A percentile compares a stretch with the other conserved stretches of the same genome.
Conservation (phyloP, 2,113 vertebrate genomes). For the Danio rerio region DNA sequence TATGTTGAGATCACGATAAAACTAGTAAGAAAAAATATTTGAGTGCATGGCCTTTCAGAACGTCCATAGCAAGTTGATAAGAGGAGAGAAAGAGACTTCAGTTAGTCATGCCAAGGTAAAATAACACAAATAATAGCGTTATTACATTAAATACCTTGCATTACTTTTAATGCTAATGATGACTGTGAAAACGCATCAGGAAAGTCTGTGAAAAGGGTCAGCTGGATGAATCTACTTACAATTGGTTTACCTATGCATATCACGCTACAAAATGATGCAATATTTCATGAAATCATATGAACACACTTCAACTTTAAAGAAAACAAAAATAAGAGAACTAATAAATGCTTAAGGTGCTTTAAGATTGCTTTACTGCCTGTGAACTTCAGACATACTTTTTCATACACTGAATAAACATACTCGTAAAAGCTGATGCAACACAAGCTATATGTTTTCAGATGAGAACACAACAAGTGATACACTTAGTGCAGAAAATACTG, state of each 20-base stretch:
- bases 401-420: slow-evolving; percentile 49
- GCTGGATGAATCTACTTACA: neutral
- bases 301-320: slow-evolving; percentile 50
- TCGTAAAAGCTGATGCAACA: slow-evolving; percentile 16
- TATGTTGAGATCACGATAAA: too few species aligned
- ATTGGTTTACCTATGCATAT: neutral
- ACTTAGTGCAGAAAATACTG: slow-evolving; percentile 41
- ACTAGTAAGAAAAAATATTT: too few species aligned
- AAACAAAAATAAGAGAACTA: slow-evolving; percentile 68
- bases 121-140: too few species aligned
- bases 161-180: too few species aligned
- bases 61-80: too few species aligned
- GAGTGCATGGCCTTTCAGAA: too few species aligned
- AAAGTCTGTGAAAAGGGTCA: too few species aligned
- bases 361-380: slow-evolving; percentile 62
- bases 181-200: too few species aligned
- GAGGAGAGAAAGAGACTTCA: too few species aligned
- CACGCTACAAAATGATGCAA: neutral
- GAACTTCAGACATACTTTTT: slow-evolving; percentile 59
- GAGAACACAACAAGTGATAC: slow-evolving; percentile 24
- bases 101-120: too few species aligned
- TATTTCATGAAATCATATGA: neutral
- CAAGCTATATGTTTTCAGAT: slow-evolving; percentile 28
- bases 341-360: slow-evolving; percentile 83
- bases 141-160: too few species aligned